Conservation (phyloP, 2,113 vertebrate species). For the Lota lota region DNA sequence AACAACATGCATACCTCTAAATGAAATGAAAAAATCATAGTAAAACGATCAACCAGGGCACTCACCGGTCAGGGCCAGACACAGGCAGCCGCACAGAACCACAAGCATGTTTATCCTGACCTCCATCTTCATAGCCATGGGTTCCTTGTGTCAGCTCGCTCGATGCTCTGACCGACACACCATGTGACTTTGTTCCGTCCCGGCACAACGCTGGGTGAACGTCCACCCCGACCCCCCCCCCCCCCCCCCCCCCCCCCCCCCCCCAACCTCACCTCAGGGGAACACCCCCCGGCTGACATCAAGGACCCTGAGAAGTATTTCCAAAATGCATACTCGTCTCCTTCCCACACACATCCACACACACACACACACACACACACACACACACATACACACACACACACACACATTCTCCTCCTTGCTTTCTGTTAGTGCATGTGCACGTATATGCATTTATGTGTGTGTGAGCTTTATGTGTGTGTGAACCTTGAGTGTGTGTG, state of each 20-base stretch:
- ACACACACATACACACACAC: no score
- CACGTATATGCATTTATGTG: no score
- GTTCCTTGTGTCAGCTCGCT: no score
- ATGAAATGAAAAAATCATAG: not conserved
- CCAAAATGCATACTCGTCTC: no score
- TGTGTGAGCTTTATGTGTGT: no score
- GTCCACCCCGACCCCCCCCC: not conserved
- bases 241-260: conserved; percentile 1
- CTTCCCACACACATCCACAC: no score
- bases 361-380: no score
- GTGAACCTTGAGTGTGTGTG: not conserved
- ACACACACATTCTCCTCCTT: no score
- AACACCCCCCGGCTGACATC: no score
- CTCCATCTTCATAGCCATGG: conserved; percentile 17
- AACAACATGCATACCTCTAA: not conserved
- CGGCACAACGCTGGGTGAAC: not conserved
- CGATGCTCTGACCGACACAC: conserved; percentile 3
- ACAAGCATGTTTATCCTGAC: conserved; percentile 39
- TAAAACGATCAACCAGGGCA: no score
- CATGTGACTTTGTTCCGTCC: conserved; percentile 9
- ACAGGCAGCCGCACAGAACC: conserved; percentile 46
- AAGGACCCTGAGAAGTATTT: no score
- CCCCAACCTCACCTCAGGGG: not conserved
- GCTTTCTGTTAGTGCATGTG: no score
- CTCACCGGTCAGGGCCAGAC: conserved; percentile 63